Evolutionary conservation across 1,140 invertebrate genomes (phyloP), one percentile per base, ranked within the genome.

Genomic region (Aphelinus atriplicis): DNA sequence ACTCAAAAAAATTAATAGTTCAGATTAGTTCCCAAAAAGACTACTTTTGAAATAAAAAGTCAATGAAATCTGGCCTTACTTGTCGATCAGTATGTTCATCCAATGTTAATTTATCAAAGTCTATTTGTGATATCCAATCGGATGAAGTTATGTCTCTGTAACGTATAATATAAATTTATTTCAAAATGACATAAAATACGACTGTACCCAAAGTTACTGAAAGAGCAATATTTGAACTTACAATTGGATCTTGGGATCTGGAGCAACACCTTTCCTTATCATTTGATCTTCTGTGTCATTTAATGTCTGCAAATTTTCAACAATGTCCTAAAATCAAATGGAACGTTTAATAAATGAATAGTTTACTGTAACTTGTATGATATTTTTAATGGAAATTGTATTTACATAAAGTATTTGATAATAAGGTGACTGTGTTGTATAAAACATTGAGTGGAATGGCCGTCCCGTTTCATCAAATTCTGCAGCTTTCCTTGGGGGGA

Each of bases 381-480:
- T 3, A 78, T 76, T 71, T 53, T 73, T 57, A 55, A 67, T 50
- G 69, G 10, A 78, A 43, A 73, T 50, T 26, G 26, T 56, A 81
- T 85, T 90, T 87, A 97, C 96, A 90, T 95, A 92, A 78, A 97
- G 85, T n/a, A 92, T 73, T 82, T 94, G 89, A 83, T 94, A 96
- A 85, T 92, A 98, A 84, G 95, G 94, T 3, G 95, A 92, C 83
- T 91, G 93, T 60, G 90, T 90, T 1, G 97, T 98, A 81, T 98
- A 99, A 88, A 97, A 98, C 72, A 98, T 87, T 65, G 90, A 92
- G 88, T 98, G 94, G 86, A 92, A 92, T 3, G 97, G 97, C 82
- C 96, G 89, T 1, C 97, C 97, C 78, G 90, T 90, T 80, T 92
- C 89, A 88, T 97, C 96, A 90, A 98, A 98, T 86, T 97, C 92